Conservation (phyloP, 2,888 invertebrate species). For the Nomada fucata region DNA sequence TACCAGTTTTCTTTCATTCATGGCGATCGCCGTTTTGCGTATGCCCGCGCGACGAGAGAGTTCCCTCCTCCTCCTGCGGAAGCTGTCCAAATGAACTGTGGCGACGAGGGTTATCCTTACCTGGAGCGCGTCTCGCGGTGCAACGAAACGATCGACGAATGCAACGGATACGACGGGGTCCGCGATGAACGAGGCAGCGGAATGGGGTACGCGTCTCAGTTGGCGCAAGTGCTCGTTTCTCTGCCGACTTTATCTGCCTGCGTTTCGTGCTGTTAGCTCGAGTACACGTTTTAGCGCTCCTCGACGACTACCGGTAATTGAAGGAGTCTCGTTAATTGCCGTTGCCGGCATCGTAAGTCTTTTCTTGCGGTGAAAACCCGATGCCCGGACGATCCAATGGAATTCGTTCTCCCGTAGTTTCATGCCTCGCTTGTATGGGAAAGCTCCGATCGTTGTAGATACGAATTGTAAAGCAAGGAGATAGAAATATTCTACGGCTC, state of each 20-base stretch:
- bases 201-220: not conserved
- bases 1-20: conserved; percentile 81
- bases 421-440: no score
- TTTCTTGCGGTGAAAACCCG: conserved; percentile 21
- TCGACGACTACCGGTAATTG: conserved; percentile 40
- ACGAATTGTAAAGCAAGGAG: no score
- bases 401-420: not conserved
- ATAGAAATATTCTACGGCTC: no score
- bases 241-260: not conserved
- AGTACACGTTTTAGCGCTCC: conserved; percentile 45
- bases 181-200: not conserved
- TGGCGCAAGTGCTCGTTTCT: conserved; percentile 4
- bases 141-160: not conserved
- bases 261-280: conserved; percentile 26
- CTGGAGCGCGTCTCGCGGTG: not conserved
- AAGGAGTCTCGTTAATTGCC: conserved; percentile 40
- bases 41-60: conserved; percentile 41
- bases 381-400: no score
- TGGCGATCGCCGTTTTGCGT: conserved; percentile 61
- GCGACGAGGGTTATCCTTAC: not conserved
- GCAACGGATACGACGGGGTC: not conserved
- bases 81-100: not conserved
- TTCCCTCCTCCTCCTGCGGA: conserved; percentile 1
- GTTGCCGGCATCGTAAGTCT: not conserved
- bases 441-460: no score